Evolutionary conservation across 1,140 invertebrate species (phyloP), one percentile per base, ranked within the genome.

Genomic region (Calephelis nemesis): DNA sequence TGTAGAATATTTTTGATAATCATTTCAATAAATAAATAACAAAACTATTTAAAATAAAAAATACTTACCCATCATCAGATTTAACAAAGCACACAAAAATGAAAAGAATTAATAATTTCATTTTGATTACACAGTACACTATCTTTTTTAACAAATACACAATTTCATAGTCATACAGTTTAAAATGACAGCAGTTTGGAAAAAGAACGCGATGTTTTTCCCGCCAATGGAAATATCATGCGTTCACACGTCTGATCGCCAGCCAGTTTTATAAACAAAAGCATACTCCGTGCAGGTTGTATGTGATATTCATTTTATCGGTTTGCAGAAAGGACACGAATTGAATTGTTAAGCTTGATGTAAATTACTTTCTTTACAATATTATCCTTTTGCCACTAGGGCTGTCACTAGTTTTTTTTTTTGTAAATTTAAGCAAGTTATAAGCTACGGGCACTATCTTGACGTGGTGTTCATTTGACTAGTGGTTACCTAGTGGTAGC

Each of bases 281-380:
- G 69, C 64, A 64, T 70, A 70, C 64, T 69, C 49, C 50, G 64
- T 66, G 64, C 69, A 70, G 64, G 64, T 65, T 70, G 60, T 65
- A 66, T 65, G 47, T n/a, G 45, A 30, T 62, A 62, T 62, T 68
- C 62, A 62, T 67, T 58, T 48, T 67, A 40, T 48, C 45, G n/a
- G 48, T 54, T 48, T 60, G 40, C 19, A 10, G 30, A 62, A 58
- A 48, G 15, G 13, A 19, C 40, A 63, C 62, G 11, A 50, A 50
- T 68, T 68, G 65, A 15, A 30, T 62, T 60, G 65, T 58, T 58
- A 67, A 58, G 52, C 54, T 19, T 60, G 58, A 48, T 19, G 19
- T 62, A 45, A 66, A 42, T 7, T 30, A 30, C 52, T 58, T 58
- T 58, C 52, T 30, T 11, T 30, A 11, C 52, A 15, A 58, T 58